phyloP scores from a whole-genome alignment of 1,140 invertebrate genomes.

The Uloborus diversus region DNA sequence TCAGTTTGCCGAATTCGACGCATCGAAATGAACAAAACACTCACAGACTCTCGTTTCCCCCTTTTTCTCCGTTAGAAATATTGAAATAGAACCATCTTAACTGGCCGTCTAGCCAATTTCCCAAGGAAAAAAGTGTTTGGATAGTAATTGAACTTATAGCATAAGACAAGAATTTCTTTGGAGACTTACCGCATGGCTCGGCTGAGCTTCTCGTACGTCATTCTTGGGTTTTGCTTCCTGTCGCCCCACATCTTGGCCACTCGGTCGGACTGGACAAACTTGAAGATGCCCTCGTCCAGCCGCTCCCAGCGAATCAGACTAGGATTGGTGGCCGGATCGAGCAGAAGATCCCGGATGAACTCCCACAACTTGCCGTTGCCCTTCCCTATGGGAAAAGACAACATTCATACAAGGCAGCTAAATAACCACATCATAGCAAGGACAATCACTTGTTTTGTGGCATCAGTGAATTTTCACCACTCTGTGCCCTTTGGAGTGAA shows the following conservation, averaged over 20 bases:
- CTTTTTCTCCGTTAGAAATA: too few relatives aligned
- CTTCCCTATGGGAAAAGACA: slow-evolving; percentile 66
- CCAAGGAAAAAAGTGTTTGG: background rate
- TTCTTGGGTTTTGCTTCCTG: slow-evolving; percentile 84
- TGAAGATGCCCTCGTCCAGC: slow-evolving; percentile 83
- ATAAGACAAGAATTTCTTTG: background rate
- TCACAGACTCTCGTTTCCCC: background rate
- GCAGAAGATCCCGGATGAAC: slow-evolving; percentile 81
- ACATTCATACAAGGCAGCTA: background rate
- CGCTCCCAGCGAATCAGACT: slow-evolving; percentile 88
- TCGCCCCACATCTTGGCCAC: slow-evolving; percentile 89
- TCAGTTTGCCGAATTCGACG: background rate
- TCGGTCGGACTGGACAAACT: slow-evolving; percentile 88
- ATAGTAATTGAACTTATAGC: background rate
- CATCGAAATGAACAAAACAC: background rate
- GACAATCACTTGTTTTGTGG: too few relatives aligned
- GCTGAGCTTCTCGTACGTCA: slow-evolving; percentile 95
- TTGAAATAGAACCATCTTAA: too few relatives aligned
- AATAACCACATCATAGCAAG: background rate
- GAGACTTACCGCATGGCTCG: slow-evolving; percentile 83
- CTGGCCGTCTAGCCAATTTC: too few relatives aligned
- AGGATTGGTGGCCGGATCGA: slow-evolving; percentile 79
- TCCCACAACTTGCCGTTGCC: slow-evolving; percentile 79
- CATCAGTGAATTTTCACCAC: too few relatives aligned
- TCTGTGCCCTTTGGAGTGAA: too few relatives aligned